These are phyloP conservation scores for Halcyon badia DNA, from an alignment of 2,797 vertebrate species.

Conservation along the genomic window DNA sequence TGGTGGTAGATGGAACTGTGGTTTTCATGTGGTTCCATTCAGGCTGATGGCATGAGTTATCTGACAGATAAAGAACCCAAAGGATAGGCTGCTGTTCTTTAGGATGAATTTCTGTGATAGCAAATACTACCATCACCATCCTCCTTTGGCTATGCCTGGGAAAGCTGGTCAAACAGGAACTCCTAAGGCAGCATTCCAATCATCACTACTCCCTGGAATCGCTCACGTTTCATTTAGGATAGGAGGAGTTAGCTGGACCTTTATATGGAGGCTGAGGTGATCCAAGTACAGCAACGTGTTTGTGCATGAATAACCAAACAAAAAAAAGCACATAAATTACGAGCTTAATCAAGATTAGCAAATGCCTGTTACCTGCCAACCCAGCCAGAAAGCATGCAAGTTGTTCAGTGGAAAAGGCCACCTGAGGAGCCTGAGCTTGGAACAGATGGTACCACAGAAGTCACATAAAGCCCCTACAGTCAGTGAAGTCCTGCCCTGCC, in stretches of 20 bases:
- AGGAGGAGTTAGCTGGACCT: neutral
- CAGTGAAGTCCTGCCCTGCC: neutral
- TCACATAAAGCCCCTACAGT: neutral
- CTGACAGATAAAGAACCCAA: neutral
- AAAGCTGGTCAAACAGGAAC: neutral
- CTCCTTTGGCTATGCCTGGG: neutral
- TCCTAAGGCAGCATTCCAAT: neutral
- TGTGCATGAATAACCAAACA: neutral
- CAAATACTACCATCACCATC: neutral
- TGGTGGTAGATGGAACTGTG: neutral
- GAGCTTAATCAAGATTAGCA: slow-evolving; percentile 6
- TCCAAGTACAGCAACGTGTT: neutral
- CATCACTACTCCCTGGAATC: neutral
- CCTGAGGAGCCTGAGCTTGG: neutral
- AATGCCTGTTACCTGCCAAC: neutral
- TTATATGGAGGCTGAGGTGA: neutral
- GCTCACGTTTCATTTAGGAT: neutral
- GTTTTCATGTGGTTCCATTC: neutral
- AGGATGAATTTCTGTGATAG: neutral
- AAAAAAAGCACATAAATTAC: neutral
- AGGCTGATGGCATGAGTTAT: neutral
- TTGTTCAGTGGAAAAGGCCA: neutral
- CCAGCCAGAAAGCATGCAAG: neutral
- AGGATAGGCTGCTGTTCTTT: neutral
- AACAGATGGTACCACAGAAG: neutral